Evolutionary conservation across 2,888 invertebrate genomes (phyloP), one percentile per base, ranked within the genome.

Genomic region (Cordilura impudica): DNA sequence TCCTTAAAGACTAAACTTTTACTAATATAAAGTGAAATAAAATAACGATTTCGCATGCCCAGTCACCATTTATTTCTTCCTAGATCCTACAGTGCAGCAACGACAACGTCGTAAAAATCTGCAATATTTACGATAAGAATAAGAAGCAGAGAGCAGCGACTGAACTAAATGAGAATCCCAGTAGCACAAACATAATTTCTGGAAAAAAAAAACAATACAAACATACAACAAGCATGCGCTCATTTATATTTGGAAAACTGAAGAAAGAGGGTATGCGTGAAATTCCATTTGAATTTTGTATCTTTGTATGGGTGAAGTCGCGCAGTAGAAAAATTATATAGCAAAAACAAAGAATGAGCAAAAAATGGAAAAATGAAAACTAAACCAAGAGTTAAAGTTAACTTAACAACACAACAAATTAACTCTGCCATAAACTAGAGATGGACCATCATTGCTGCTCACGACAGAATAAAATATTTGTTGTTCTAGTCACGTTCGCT

Each of bases 91-190:
- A 10, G 66, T 66, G 21, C 47, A 29, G 49, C 47, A 39, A 49
- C 12, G 18, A 53, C 43, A 51, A 21, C 65, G 51, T 58, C 51
- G 51, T 70, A 56, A 65, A 70, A 65, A 74, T 74, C 63, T 45
- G 61, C 47, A 65, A 51, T 14, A 16, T 58, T 66, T 77, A 45
- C 56, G 31, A 47, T 66, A 71, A 54, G 43, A 26, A 61, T 43
- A 60, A 39, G 1, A 54, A 14, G 14, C 10, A 26, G 3, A 47
- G 4, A 21, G n/a, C 53, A 72, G 23, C 65, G 14, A 84, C 83
- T 82, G 83, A 83, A 82, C 83, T 82, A 83, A 83, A 84, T 83
- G 83, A 85, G 84, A 86, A 87, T 86, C 86, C 85, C 87, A 87
- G 86, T 86, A 86, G 87, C 87, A 83, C 47, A 67, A 67, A 67